These are phyloP conservation scores for Tachysurus fulvidraco DNA, from an alignment of 2,113 vertebrate species.

Conservation along the genomic window DNA sequence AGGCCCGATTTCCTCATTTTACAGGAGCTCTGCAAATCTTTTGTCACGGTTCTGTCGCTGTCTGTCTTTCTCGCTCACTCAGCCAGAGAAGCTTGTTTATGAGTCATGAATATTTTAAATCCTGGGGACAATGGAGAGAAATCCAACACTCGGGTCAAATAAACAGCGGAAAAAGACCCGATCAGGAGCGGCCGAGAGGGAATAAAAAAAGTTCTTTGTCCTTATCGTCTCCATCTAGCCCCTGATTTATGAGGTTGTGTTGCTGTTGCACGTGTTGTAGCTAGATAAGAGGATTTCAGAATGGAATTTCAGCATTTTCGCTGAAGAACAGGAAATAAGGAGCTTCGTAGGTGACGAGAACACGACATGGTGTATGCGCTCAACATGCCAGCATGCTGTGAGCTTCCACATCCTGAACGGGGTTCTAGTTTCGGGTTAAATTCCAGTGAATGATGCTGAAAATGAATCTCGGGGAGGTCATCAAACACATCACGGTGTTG, in stretches of 20 bases:
- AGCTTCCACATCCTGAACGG: not conserved
- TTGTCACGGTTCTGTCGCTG: constrained; percentile 59
- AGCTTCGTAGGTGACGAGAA: constrained; percentile 21
- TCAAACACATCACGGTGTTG: not conserved
- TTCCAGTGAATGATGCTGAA: not conserved
- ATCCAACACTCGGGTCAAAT: constrained; percentile 60
- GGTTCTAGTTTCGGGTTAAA: not conserved
- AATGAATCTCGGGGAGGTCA: not conserved
- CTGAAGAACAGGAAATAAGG: constrained; percentile 37
- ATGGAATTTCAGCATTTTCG: constrained; percentile 34
- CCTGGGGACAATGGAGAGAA: constrained; percentile 56
- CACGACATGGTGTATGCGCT: not conserved
- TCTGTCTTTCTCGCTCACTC: constrained; percentile 50
- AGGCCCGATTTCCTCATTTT: constrained; percentile 34
- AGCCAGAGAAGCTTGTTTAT: constrained; percentile 56
- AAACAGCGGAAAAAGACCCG: constrained; percentile 49
- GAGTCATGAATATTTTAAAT: constrained; percentile 69
- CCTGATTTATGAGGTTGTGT: constrained; percentile 54
- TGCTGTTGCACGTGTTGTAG: constrained; percentile 50
- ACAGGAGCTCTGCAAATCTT: constrained; percentile 45
- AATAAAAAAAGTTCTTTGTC: constrained; percentile 37
- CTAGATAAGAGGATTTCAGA: constrained; percentile 57
- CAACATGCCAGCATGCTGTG: not conserved
- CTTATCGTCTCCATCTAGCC: constrained; percentile 45
- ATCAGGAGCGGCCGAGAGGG: constrained; percentile 39